A percentile compares a stretch with the other conserved stretches of the same genome.
Evolutionary conservation across 2,113 vertebrate species (phyloP).

Genomic region (Phrynosoma blainvillii): DNA sequence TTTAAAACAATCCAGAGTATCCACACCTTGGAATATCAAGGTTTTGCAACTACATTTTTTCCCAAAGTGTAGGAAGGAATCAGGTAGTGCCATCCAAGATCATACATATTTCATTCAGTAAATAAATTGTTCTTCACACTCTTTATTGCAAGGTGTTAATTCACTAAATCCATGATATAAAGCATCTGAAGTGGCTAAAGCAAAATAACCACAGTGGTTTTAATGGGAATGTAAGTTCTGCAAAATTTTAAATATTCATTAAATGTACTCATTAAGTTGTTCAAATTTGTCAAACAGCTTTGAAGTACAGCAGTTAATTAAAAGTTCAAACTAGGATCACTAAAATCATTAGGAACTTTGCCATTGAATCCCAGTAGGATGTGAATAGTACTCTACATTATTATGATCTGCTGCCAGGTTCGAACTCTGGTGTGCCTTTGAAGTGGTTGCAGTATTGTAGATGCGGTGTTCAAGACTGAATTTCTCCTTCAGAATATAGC

Average conservation of each 20-base stretch:
- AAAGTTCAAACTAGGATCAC: neutral
- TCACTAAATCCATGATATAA: neutral
- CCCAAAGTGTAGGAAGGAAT: neutral
- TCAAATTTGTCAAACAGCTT: neutral
- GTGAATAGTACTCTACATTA: constrained; percentile 22
- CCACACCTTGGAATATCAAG: neutral
- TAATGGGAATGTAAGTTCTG: neutral
- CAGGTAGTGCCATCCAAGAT: neutral
- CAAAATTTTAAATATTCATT: neutral
- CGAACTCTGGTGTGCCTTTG: constrained; percentile 20
- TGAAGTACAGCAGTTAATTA: neutral
- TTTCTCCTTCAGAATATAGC: constrained; percentile 23
- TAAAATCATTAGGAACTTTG: neutral
- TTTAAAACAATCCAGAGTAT: neutral
- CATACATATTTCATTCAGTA: neutral
- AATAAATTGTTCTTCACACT: neutral
- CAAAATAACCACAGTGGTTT: too few relatives aligned
- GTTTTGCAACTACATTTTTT: neutral
- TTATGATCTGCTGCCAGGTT: constrained; percentile 31
- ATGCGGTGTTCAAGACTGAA: neutral
- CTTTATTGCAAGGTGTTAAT: neutral
- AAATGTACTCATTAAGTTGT: neutral
- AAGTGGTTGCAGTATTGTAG: too few relatives aligned
- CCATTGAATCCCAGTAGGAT: neutral
- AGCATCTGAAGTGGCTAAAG: neutral